phyloP scores from a whole-genome alignment of 2,797 vertebrate species.

The Alosa sapidissima region DNA sequence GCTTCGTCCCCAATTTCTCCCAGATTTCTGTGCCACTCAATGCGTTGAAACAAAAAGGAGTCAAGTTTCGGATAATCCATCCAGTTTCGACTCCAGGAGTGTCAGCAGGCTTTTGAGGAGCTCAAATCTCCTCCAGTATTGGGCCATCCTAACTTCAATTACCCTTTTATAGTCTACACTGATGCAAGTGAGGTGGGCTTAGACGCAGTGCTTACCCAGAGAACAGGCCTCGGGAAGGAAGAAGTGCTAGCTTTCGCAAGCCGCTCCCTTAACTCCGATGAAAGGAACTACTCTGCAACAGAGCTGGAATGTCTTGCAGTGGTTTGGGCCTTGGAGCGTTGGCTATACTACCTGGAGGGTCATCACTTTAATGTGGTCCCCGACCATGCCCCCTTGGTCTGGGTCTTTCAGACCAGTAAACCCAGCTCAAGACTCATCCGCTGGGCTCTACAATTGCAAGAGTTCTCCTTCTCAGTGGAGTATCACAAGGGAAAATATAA shows the following conservation, averaged over 20 bases:
- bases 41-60: slow-evolving; percentile 26
- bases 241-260: slow-evolving; percentile 24
- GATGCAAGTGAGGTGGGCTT: slow-evolving; percentile 32
- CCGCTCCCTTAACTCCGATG: slow-evolving; percentile 2
- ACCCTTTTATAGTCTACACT: slow-evolving; percentile 16
- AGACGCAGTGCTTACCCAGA: slow-evolving; percentile 23
- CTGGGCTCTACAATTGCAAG: slow-evolving; percentile 29
- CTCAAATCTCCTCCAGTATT: slow-evolving; percentile 29
- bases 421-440: not conserved
- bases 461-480: slow-evolving; percentile 32
- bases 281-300: slow-evolving; percentile 13
- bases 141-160: slow-evolving; percentile 25
- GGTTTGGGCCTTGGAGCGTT: slow-evolving; percentile 32
- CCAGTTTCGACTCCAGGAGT: too few species aligned
- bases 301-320: slow-evolving; percentile 36
- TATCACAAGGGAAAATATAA: slow-evolving; percentile 34
- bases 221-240: not conserved
- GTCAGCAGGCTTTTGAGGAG: slow-evolving; percentile 24
- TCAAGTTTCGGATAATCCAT: not conserved
- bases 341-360: slow-evolving; percentile 18
- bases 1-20: slow-evolving; percentile 13
- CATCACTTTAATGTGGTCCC: slow-evolving; percentile 29
- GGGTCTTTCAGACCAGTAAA: slow-evolving; percentile 37
- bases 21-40: slow-evolving; percentile 25
- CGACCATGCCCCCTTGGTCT: slow-evolving; percentile 29